Percentiles rank a stretch among this genome's conserved stretches.
These are phyloP conservation scores for Campoletis raptor DNA, from an alignment of 2,888 invertebrate genomes.

Conservation along the genomic window DNA sequence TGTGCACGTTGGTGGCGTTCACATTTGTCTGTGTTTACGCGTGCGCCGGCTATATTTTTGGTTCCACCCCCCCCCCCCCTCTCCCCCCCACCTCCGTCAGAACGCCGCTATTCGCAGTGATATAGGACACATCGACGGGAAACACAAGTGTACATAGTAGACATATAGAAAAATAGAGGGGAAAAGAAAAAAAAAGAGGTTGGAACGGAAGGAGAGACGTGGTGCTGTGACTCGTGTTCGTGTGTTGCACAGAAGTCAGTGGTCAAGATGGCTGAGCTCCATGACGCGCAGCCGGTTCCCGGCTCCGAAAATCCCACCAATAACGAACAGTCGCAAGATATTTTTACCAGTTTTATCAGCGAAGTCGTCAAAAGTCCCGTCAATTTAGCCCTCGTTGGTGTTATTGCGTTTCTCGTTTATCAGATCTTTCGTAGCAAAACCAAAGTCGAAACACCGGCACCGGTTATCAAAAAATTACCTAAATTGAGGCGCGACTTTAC, in stretches of 20 bases:
- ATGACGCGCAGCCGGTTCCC: conserved; percentile 77
- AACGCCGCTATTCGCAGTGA: neutral
- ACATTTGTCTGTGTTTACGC: neutral
- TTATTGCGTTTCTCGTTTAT: conserved; percentile 90
- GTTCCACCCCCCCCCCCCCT: neutral
- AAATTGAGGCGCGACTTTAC: conserved; percentile 96
- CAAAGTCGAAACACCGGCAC: conserved; percentile 80
- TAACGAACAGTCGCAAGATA: conserved; percentile 74
- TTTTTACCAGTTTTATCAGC: conserved; percentile 84
- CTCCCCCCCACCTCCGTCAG: neutral
- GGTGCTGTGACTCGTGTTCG: conserved; percentile 13
- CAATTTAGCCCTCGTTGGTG: conserved; percentile 89
- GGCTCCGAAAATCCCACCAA: conserved; percentile 53
- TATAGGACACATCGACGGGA: neutral
- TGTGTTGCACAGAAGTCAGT: conserved; percentile 57
- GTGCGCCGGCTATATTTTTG: neutral
- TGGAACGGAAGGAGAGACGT: conserved; percentile 38
- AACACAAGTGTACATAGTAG: neutral
- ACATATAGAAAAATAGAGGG: neutral
- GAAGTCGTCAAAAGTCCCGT: conserved; percentile 90
- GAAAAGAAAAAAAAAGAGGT: conserved; percentile 20
- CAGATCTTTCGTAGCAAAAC: conserved; percentile 89
- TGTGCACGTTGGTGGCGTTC: neutral
- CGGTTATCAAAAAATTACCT: conserved; percentile 89
- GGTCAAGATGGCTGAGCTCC: conserved; percentile 82